phyloP scores from a whole-genome alignment of 2,888 invertebrate species.

The Apotomis capreana region DNA sequence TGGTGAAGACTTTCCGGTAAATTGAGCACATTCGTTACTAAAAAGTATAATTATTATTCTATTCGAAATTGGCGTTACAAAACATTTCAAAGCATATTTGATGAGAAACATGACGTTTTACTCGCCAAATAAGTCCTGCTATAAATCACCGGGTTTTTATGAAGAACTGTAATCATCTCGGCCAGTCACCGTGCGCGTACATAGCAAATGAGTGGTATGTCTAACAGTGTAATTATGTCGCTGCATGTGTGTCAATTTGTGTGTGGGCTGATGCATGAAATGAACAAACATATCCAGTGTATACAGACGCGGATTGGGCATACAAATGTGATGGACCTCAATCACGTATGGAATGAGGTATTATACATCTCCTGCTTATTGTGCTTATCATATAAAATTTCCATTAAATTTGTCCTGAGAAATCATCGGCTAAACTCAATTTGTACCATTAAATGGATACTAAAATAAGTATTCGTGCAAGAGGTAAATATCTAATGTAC shows the following conservation, averaged over 20 bases:
- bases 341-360: conserved; percentile 9
- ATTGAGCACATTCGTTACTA: too few relatives aligned
- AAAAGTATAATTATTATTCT: too few relatives aligned
- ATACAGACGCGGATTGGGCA: conserved; percentile 46
- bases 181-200: conserved; percentile 11
- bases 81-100: neutral
- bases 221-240: conserved; percentile 35
- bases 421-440: too few relatives aligned
- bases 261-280: conserved; percentile 69
- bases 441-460: too few relatives aligned
- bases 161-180: conserved; percentile 23
- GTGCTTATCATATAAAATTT: too few relatives aligned
- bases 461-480: too few relatives aligned
- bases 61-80: too few relatives aligned
- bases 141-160: conserved; percentile 11
- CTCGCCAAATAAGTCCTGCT: conserved; percentile 12
- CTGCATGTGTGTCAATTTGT: conserved; percentile 56
- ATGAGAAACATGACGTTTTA: neutral
- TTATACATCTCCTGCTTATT: too few relatives aligned
- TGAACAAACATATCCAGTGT: conserved; percentile 68
- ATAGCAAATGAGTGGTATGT: conserved; percentile 34
- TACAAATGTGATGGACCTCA: conserved; percentile 18
- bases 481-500: too few relatives aligned
- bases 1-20: too few relatives aligned
- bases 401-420: too few relatives aligned